These are phyloP conservation scores for Ceratina japonica DNA, from an alignment of 1,140 invertebrate species.

Conservation along the genomic window DNA sequence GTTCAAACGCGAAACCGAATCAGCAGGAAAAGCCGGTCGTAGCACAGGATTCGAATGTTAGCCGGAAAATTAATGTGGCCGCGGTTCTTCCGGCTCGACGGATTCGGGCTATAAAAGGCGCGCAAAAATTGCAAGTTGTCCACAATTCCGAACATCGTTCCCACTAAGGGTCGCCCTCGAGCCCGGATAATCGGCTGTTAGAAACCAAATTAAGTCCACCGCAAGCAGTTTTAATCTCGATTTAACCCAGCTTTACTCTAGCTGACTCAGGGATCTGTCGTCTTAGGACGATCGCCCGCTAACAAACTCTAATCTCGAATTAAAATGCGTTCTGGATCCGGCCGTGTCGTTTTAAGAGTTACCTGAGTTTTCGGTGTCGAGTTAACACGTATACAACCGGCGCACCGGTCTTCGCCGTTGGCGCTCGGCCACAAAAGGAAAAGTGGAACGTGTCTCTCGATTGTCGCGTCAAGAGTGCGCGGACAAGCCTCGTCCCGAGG, in stretches of 20 bases:
- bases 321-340: conserved; percentile 59
- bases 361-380: conserved; percentile 39
- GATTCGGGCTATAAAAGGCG: conserved; percentile 9
- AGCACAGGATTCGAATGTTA: neutral
- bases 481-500: neutral
- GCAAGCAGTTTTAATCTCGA: conserved; percentile 62
- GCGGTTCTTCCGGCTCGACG: neutral
- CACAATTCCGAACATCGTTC: neutral
- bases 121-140: neutral
- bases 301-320: conserved; percentile 67
- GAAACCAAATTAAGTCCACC: conserved; percentile 68
- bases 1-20: neutral
- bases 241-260: conserved; percentile 52
- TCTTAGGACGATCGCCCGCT: conserved; percentile 35
- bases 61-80: conserved; percentile 45
- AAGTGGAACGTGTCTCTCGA: conserved; percentile 34
- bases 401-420: neutral
- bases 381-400: conserved; percentile 35
- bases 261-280: conserved; percentile 24
- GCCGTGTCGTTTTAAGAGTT: conserved; percentile 12
- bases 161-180: conserved; percentile 41
- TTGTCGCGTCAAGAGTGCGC: conserved; percentile 20
- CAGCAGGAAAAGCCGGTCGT: neutral
- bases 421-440: neutral
- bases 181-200: conserved; percentile 67